Conservation (phyloP, 2,888 invertebrate species). For the Heliconius cydno region DNA sequence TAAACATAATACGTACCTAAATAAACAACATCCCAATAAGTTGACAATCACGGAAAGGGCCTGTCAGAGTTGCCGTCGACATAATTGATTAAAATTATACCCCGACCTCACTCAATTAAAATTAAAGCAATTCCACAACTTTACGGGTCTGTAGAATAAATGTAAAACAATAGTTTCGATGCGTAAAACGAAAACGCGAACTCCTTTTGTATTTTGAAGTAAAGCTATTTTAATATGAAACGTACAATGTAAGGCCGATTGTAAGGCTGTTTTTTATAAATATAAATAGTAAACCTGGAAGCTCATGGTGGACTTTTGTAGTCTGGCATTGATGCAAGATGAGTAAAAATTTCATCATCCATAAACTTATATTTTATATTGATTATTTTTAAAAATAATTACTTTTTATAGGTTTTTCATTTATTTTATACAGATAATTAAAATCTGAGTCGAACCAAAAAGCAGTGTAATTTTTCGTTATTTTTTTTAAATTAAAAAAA, state of each 20-base stretch:
- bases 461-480: not conserved
- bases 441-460: constrained; percentile 8
- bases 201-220: constrained; percentile 10
- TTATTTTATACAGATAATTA: constrained; percentile 17
- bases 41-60: constrained; percentile 21
- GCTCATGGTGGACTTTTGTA: not conserved
- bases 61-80: constrained; percentile 42
- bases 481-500: constrained; percentile 1
- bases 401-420: constrained; percentile 1
- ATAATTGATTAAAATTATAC: constrained; percentile 45
- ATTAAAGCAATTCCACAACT: constrained; percentile 31
- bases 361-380: constrained; percentile 18
- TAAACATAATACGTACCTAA: not conserved
- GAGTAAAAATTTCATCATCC: constrained; percentile 4
- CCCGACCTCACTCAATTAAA: constrained; percentile 35
- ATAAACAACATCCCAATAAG: not conserved
- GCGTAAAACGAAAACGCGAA: not conserved
- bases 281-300: constrained; percentile 15
- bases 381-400: not conserved
- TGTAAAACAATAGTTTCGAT: constrained; percentile 29
- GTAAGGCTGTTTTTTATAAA: constrained; percentile 12
- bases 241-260: not conserved
- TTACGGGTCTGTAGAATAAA: constrained; percentile 17
- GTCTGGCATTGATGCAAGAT: constrained; percentile 4
- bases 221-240: constrained; percentile 1